These are phyloP conservation scores for Lumbricus terrestris DNA, from an alignment of 2,888 invertebrate species.

Conservation along the genomic window DNA sequence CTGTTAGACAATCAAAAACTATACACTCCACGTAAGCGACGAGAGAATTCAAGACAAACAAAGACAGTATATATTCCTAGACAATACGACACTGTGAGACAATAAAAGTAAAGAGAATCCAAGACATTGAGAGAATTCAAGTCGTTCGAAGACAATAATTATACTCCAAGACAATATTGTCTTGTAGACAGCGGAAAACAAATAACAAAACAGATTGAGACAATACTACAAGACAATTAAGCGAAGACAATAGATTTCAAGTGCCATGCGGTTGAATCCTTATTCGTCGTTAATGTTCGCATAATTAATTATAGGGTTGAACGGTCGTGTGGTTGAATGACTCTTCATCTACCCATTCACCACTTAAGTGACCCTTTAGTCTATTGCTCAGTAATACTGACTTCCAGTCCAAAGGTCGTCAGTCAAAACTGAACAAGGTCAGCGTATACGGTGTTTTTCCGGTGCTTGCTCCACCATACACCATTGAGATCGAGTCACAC, in stretches of 20 bases:
- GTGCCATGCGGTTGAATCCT: neutral
- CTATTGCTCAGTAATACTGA: neutral
- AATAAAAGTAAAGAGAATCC: neutral
- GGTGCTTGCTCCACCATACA: neutral
- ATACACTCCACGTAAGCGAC: neutral
- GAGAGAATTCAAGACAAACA: neutral
- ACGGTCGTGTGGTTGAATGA: neutral
- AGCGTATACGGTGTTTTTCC: neutral
- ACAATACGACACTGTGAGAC: neutral
- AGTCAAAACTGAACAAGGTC: neutral
- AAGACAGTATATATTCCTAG: neutral
- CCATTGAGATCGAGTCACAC: neutral
- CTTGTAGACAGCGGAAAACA: too few relatives aligned
- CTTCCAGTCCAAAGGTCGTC: neutral
- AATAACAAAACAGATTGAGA: too few relatives aligned
- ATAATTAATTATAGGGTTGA: too few relatives aligned
- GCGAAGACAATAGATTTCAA: neutral
- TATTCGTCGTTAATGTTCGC: neutral
- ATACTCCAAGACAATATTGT: too few relatives aligned
- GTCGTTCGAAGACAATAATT: too few relatives aligned
- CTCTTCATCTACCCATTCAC: neutral
- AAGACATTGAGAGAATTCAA: too few relatives aligned
- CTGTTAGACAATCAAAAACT: neutral
- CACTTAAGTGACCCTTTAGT: neutral
- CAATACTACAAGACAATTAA: too few relatives aligned